These are phyloP conservation scores for Antheraea yamamai DNA, from an alignment of 2,888 invertebrate species.

Conservation along the genomic window DNA sequence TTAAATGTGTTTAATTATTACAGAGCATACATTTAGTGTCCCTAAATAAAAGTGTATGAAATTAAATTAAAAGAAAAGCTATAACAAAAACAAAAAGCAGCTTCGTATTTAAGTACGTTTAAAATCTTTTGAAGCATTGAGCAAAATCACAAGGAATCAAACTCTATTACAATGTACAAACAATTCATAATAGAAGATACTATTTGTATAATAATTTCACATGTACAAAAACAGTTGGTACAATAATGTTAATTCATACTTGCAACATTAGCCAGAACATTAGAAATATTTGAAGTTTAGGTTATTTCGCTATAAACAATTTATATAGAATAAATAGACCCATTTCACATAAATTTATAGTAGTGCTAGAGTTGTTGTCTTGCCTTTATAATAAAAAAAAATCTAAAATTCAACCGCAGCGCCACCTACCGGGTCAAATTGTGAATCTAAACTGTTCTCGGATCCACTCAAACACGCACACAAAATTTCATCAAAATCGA, in stretches of 20 bases:
- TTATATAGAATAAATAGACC: conserved; percentile 43
- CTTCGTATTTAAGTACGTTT: conserved; percentile 27
- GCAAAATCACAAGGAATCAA: conserved; percentile 58
- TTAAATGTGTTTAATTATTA: not conserved
- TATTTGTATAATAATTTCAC: conserved; percentile 47
- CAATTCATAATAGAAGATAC: conserved; percentile 34
- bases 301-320: conserved; percentile 55
- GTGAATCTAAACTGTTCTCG: too few species aligned
- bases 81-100: not conserved
- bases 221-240: conserved; percentile 61
- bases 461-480: too few species aligned
- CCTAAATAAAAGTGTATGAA: not conserved
- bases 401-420: too few species aligned
- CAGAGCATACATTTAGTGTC: not conserved
- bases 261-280: conserved; percentile 48
- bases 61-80: not conserved
- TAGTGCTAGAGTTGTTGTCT: not conserved
- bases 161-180: conserved; percentile 32
- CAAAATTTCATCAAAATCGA: too few species aligned
- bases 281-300: conserved; percentile 56
- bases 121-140: conserved; percentile 57
- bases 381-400: too few species aligned
- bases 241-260: conserved; percentile 44
- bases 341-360: conserved; percentile 36
- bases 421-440: too few species aligned